Conservation (phyloP, 2,113 vertebrate genomes). For the Aptenodytes patagonicus region DNA sequence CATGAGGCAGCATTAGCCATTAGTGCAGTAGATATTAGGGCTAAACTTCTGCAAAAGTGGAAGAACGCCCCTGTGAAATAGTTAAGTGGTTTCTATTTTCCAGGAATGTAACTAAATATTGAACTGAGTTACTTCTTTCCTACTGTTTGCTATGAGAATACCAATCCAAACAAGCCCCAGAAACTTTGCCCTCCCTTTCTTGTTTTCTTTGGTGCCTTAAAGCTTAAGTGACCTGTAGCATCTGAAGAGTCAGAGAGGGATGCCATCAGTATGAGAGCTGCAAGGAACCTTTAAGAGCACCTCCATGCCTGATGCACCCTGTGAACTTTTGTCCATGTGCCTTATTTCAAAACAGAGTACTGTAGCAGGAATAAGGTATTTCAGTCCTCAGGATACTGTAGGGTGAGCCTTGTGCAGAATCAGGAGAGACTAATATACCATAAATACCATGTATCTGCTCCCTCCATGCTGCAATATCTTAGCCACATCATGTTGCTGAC, state of each 20-base stretch:
- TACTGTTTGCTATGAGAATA: neutral
- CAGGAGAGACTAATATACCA: neutral
- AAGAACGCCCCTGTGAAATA: neutral
- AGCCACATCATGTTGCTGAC: neutral
- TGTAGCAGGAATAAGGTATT: neutral
- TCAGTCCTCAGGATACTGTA: neutral
- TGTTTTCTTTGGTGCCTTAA: neutral
- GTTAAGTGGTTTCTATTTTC: neutral
- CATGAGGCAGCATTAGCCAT: neutral
- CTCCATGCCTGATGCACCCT: neutral
- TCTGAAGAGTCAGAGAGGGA: neutral
- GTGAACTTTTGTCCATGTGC: neutral
- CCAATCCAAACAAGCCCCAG: neutral
- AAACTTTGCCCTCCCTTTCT: neutral
- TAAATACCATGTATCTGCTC: neutral
- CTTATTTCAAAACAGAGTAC: neutral
- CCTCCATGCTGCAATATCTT: neutral
- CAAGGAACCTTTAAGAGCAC: neutral
- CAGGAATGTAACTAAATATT: neutral
- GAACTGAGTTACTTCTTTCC: neutral
- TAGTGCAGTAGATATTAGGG: neutral
- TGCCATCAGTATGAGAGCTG: neutral
- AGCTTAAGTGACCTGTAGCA: neutral
- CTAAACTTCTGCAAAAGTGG: neutral
- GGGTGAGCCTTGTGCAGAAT: neutral